phyloP scores from a whole-genome alignment of 1,140 invertebrate species.

The Drosophila bipectinata region DNA sequence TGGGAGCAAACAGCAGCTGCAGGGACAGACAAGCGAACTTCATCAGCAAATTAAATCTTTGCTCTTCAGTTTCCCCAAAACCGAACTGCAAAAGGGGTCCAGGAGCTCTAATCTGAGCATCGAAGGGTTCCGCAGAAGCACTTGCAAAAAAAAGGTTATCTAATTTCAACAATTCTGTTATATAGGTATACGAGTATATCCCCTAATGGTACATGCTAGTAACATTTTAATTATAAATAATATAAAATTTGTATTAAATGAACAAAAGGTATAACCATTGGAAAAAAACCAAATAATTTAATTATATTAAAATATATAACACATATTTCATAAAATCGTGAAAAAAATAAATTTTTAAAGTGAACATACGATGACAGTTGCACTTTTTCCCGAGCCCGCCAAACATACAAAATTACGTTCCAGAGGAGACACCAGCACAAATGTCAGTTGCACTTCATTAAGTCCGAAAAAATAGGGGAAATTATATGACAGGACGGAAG shows the following conservation, averaged over 20 bases:
- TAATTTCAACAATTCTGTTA: too few relatives aligned
- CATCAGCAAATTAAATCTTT: slow-evolving; percentile 65
- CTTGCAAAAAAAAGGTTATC: not conserved
- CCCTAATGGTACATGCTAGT: too few relatives aligned
- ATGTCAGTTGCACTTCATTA: slow-evolving; percentile 68
- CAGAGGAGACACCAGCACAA: slow-evolving; percentile 13
- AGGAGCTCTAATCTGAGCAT: not conserved
- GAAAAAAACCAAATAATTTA: not conserved
- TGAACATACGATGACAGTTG: slow-evolving; percentile 29
- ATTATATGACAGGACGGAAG: slow-evolving; percentile 36
- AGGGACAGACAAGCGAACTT: slow-evolving; percentile 39
- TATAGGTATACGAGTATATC: too few relatives aligned
- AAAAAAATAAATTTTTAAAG: too few relatives aligned
- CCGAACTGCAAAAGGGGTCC: not conserved
- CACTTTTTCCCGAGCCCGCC: slow-evolving; percentile 43
- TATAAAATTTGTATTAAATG: too few relatives aligned
- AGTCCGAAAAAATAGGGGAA: slow-evolving; percentile 15
- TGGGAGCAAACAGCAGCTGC: slow-evolving; percentile 30
- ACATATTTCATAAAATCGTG: not conserved
- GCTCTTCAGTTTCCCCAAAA: slow-evolving; percentile 12
- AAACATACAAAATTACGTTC: slow-evolving; percentile 49
- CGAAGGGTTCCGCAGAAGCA: not conserved
- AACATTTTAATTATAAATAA: too few relatives aligned
- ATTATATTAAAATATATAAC: not conserved
- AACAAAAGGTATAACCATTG: too few relatives aligned